Evolutionary conservation across 92 coral and sea anemone species (phyloP).

Genomic region (Virgularia gustaviana): DNA sequence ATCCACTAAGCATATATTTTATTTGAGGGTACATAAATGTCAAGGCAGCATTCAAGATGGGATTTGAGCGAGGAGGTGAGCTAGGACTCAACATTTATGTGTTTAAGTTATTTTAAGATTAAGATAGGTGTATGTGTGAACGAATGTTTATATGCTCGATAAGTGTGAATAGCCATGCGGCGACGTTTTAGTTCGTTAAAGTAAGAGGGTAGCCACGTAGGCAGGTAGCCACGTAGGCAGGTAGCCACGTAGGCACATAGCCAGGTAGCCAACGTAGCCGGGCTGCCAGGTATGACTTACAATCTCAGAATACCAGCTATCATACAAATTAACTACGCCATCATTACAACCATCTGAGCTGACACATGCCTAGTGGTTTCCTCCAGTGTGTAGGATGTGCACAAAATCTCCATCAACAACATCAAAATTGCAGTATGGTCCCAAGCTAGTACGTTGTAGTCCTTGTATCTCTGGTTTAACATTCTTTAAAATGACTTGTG

Average conservation of each 20-base stretch:
- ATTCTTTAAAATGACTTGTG: conserved; percentile 40
- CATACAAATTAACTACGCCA: conserved; percentile 46
- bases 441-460: conserved; percentile 60
- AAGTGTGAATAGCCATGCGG: no score
- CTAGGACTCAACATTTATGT: no score
- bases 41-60: no score
- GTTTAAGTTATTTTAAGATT: no score
- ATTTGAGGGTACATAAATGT: no score
- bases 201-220: no score
- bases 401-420: conserved; percentile 46
- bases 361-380: conserved; percentile 56
- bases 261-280: conserved; percentile 54
- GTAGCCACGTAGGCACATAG: conserved; percentile 40
- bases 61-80: no score
- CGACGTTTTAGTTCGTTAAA: no score
- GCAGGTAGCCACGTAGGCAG: conserved; percentile 28
- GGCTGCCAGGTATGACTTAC: no score
- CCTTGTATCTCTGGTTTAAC: conserved; percentile 41
- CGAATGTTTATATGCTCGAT: no score
- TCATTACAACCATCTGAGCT: conserved; percentile 44
- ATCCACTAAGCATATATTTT: no score
- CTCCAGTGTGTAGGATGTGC: conserved; percentile 57
- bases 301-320: conserved; percentile 53
- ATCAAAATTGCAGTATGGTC: conserved; percentile 47
- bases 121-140: no score